Evolutionary conservation across 2,888 invertebrate genomes (phyloP), one percentile per base, ranked within the genome.

Genomic region (Rhyacophila evoluta): DNA sequence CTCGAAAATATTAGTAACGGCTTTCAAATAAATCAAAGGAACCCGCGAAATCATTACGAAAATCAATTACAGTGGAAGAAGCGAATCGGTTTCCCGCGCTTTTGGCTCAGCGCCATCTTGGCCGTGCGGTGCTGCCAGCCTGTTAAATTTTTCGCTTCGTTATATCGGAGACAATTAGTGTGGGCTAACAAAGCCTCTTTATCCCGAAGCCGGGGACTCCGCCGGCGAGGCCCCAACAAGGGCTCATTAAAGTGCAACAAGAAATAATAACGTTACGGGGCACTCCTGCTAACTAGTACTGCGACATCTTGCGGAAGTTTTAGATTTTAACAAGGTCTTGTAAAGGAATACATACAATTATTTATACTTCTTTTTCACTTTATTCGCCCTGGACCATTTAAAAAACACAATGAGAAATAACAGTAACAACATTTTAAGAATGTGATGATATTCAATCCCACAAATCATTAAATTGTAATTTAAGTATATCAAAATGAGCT

Each of bases 191-290:
- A 81, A 79, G 77, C 71, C 72, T 73, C 55, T 76, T 76, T 72
- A 67, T 73, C 76, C 77, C 37, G 67, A 67, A 36, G 70, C 38
- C 72, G n/a, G 25, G 10, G 72, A 27, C 69, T 36, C 39, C 27
- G 74, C 77, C 71, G 10, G 5, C 69, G 41, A 72, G 80, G n/a
- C 41, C 68, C 70, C 73, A n/a, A 72, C 55, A 69, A 77, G 75
- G 79, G 81, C 81, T 79, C 79, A 79, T 81, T 79, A 81, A 73
- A 72, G 74, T 38, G 73, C 75, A 55, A 55, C 55, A 74, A 76
- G 79, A 70, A 78, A 78, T 81, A 81, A 81, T 77, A 79, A 81
- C 68, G 79, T 81, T 81, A 79, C 78, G 12, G 12, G 67, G 12
- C 55, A 55, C 55, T 41, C 15, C 11, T 15, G 69, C 15, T 55